phyloP scores from a whole-genome alignment of 2,113 vertebrate genomes.

The Sitta europaea region DNA sequence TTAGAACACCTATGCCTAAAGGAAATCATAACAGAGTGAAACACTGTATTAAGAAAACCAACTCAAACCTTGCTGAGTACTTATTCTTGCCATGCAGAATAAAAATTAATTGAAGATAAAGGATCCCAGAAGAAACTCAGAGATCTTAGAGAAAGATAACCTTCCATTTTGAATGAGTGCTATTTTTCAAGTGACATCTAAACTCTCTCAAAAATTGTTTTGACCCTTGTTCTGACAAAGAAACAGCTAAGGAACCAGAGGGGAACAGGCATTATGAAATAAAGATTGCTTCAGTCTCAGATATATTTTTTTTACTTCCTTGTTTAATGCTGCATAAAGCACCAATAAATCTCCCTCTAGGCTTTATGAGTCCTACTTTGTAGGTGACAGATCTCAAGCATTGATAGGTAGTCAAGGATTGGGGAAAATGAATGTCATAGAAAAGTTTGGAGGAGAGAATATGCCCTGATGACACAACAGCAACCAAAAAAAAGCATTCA shows the following conservation, averaged over 20 bases:
- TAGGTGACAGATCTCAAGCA: not conserved
- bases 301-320: not conserved
- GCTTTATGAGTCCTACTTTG: not conserved
- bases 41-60: not conserved
- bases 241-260: not conserved
- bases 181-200: not conserved
- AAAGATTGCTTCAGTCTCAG: not conserved
- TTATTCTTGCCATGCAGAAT: not conserved
- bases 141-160: not conserved
- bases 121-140: not conserved
- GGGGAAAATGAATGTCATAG: not conserved
- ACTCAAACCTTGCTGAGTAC: not conserved
- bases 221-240: not conserved
- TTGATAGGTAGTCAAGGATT: not conserved
- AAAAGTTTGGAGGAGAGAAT: not conserved
- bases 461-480: not conserved
- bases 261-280: not conserved
- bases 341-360: not conserved
- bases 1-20: not conserved
- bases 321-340: slow-evolving; percentile 3
- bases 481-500: not conserved
- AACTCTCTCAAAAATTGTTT: not conserved
- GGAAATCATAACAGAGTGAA: not conserved
- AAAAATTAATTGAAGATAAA: not conserved
- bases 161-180: not conserved